Evolutionary conservation across 2,797 vertebrate genomes (phyloP), one percentile per base, ranked within the genome.

Genomic region (Chaetophractus vellerosus): DNA sequence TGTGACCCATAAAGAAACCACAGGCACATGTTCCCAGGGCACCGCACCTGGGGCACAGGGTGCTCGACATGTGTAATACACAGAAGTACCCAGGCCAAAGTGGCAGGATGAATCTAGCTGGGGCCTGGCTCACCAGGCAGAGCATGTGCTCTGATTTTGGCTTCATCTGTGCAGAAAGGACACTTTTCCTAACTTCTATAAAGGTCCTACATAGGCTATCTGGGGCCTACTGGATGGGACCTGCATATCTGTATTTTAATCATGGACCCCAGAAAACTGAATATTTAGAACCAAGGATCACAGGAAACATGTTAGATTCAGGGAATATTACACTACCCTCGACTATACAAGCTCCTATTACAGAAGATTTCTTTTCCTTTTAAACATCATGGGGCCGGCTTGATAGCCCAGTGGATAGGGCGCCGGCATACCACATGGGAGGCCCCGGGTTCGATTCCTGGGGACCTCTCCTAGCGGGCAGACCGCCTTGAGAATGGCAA

Each of bases 231-330:
- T 80, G 33, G 48, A 5, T 14, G 4, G 21, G 48, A 16, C 23
- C n/a, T 79, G 4, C 38, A 52, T 71, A 94, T 57, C 19, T 91
- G 19, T 23, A 79, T 79, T 87, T 94, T 69, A 96, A 52, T 90
- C 64, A 74, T 0, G 10, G 59, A 3, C 16, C 41, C 55, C n/a
- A 91, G 38, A 85, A 79, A n/a, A 82, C n/a, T 19, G 33, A 88
- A 41, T 11, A 81, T 26, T 74, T 8, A n/a, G 59, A 28, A 14
- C 18, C n/a, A 55, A 19, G 18, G 4, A 16, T 5, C 14, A 23
- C 9, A 64, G 28, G n/a, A 89, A 92, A 11, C 21, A 1, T 50
- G 57, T 41, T 52, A 63, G 61, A 84, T 38, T 91, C 26, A 28
- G 41, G 55, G 18, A 64, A 19, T 19, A 61, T 64, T 11, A 59